A percentile compares a stretch with the other conserved stretches of the same genome.
phyloP scores from a whole-genome alignment of 2,888 invertebrate species.

The Mamestra brassicae region DNA sequence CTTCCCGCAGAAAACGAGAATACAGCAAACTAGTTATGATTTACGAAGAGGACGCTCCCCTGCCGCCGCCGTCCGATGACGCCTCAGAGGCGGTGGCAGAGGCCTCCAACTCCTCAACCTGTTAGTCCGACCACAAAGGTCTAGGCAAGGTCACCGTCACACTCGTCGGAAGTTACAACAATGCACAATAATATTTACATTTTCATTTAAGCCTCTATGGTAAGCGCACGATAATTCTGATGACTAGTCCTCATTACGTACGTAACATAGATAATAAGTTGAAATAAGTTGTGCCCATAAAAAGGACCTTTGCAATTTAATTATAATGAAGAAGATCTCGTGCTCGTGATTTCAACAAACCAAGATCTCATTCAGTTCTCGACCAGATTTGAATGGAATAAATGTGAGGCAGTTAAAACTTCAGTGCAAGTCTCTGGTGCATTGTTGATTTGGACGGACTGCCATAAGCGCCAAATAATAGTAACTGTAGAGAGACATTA shows the following conservation, averaged over 20 bases:
- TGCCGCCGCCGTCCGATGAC: constrained; percentile 85
- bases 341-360: constrained; percentile 12
- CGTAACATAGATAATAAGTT: constrained; percentile 13
- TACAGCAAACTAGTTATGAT: constrained; percentile 92
- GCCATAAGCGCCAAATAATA: constrained; percentile 40
- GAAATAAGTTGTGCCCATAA: not conserved
- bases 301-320: not conserved
- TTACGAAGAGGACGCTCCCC: constrained; percentile 93
- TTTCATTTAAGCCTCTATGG: constrained; percentile 28
- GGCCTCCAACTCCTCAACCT: not conserved
- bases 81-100: not conserved
- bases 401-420: constrained; percentile 2
- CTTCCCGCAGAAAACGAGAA: constrained; percentile 74
- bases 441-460: constrained; percentile 7
- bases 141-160: constrained; percentile 1
- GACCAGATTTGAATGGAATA: constrained; percentile 1
- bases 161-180: not conserved
- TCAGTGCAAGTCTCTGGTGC: not conserved
- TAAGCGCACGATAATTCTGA: constrained; percentile 26
- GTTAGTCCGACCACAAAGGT: constrained; percentile 11
- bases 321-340: constrained; percentile 12
- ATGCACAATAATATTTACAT: constrained; percentile 48
- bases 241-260: constrained; percentile 12
- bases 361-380: constrained; percentile 34
- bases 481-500: not conserved